Base-by-base conservation (phyloP, 2,113 vertebrate species). In the Plecturocebus donacophilus region DNA sequence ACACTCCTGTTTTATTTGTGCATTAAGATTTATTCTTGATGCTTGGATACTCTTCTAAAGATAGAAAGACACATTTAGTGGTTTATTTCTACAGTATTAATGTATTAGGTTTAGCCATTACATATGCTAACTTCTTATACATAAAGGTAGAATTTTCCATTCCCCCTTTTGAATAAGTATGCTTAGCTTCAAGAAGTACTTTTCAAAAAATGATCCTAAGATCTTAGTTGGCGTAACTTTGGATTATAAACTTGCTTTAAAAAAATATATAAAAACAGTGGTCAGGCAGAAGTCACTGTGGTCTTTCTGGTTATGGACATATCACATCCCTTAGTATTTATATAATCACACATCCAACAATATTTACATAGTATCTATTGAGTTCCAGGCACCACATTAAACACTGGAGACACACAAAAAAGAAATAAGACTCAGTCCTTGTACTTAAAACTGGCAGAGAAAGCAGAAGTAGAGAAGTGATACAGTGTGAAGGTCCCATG, bases 251-350 rank as follows among this genome's bases (percentile, higher is more conserved):
- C 40, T 83, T 90, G 47, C 23, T 58, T 84, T 92, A 6, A 38
- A 58, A 82, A 76, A 91, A 58, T 19, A 40, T 4, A 30, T 8
- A 71, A n/a, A 11, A 40, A 27, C 0, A 20, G 54, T 9, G 16
- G 30, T 68, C 16, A 76, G 47, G 52, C 87, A 90, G 81, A 90
- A 94, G 84, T 80, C 70, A 54, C 54, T 70, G 38, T 64, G 80
- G 71, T 42, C 71, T 91, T 91, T 52, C 71, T 32, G 49, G 71
- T 45, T 87, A 38, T 12, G 35, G 40, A 23, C 70, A 52, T 38
- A 66, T n/a, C 80, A 13, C 64, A 20, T 70, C 32, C 75, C n/a
- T 86, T 90, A 91, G 81, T 90, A 84, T 96, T 95, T 92, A 94
- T 11, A 90, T 27, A 92, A 80, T 71, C 68, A 76, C 27, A 93